Evolutionary conservation across 1,140 invertebrate genomes (phyloP).

Genomic region (Nylanderia fulva): DNA sequence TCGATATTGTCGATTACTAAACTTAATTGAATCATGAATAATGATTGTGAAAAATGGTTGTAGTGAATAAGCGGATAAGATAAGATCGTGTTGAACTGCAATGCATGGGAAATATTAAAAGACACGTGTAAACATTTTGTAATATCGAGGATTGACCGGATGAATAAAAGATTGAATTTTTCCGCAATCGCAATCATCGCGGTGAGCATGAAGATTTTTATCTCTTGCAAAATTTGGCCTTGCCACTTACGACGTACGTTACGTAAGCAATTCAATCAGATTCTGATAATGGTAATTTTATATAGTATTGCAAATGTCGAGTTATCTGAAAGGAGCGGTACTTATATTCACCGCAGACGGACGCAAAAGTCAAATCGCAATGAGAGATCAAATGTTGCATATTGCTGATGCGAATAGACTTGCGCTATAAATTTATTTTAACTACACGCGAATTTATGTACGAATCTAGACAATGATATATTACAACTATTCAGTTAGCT

Average conservation of each 20-base stretch:
- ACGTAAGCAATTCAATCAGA: not conserved
- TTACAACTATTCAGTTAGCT: too few species aligned
- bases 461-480: too few species aligned
- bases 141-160: not conserved
- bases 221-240: constrained; percentile 9
- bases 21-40: constrained; percentile 19
- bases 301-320: too few species aligned
- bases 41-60: not conserved
- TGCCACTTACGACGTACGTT: not conserved
- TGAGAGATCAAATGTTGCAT: too few species aligned
- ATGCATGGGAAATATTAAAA: not conserved
- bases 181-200: not conserved
- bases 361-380: too few species aligned
- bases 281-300: constrained; percentile 1
- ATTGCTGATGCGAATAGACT: too few species aligned
- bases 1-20: not conserved
- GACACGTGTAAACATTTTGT: not conserved
- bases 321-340: too few species aligned
- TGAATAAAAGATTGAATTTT: not conserved
- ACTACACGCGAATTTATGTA: too few species aligned
- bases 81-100: not conserved
- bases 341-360: too few species aligned
- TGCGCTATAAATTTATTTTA: too few species aligned
- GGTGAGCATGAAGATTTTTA: constrained; percentile 1
- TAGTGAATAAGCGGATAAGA: not conserved